phyloP scores from a whole-genome alignment of 2,888 invertebrate genomes.

The Micoletzkya japonica region DNA sequence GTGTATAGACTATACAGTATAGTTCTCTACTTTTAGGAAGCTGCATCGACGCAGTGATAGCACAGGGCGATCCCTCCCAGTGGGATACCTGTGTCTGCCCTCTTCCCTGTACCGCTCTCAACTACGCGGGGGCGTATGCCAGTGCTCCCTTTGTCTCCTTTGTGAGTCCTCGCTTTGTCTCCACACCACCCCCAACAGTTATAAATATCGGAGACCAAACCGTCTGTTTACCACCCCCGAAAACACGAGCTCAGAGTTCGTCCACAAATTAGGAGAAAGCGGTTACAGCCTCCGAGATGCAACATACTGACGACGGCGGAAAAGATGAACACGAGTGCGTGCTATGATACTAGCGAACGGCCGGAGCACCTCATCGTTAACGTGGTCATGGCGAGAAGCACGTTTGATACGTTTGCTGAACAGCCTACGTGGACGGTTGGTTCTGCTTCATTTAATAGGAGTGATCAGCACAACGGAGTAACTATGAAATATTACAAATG shows the following conservation, averaged over 20 bases:
- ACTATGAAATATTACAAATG: background rate
- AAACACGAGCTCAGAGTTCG: too few relatives aligned
- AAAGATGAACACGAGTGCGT: background rate
- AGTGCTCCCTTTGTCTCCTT: background rate
- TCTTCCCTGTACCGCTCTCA: constrained; percentile 30
- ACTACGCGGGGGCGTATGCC: constrained; percentile 20
- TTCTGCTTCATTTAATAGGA: background rate
- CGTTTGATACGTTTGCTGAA: constrained; percentile 6
- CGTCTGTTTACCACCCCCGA: too few relatives aligned
- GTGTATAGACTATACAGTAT: too few relatives aligned
- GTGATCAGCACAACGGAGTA: background rate
- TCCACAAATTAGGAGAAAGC: too few relatives aligned
- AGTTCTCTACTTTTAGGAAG: too few relatives aligned
- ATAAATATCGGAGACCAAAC: too few relatives aligned
- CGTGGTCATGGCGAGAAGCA: background rate
- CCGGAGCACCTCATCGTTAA: constrained; percentile 9
- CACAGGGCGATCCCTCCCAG: constrained; percentile 31
- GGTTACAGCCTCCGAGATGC: background rate
- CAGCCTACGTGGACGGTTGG: constrained; percentile 6
- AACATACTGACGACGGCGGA: background rate
- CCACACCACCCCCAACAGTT: too few relatives aligned
- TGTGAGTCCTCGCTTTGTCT: too few relatives aligned
- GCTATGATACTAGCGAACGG: background rate
- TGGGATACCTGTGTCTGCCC: constrained; percentile 36
- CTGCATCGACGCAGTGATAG: constrained; percentile 32